A percentile compares a stretch with the other conserved stretches of the same genome.
Conservation (phyloP, 2,888 invertebrate species). For the Vandiemenella viatica region DNA sequence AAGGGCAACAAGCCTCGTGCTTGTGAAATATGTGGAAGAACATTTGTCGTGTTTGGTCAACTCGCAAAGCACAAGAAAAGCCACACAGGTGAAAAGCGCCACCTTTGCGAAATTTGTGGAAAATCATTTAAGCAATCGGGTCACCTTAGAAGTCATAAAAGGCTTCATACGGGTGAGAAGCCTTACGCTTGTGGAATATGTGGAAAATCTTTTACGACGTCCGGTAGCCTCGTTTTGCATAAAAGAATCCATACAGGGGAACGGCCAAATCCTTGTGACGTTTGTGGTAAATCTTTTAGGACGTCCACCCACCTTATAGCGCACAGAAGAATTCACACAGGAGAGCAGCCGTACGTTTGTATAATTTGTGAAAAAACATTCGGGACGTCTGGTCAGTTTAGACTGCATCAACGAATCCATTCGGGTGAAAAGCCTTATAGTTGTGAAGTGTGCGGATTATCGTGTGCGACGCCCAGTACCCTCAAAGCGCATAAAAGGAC, state of each 20-base stretch:
- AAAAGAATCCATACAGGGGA: conserved; percentile 13
- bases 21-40: conserved; percentile 22
- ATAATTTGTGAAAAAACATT: not conserved
- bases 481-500: not conserved
- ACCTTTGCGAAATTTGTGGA: conserved; percentile 11
- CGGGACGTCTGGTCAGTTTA: not conserved
- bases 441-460: not conserved
- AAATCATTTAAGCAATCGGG: conserved; percentile 12
- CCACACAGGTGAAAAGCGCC: conserved; percentile 12
- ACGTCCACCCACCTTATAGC: conserved; percentile 12
- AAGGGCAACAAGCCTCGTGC: conserved; percentile 5
- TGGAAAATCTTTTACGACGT: conserved; percentile 13
- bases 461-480: not conserved
- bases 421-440: not conserved
- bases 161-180: conserved; percentile 11
- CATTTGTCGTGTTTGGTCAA: conserved; percentile 12
- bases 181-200: conserved; percentile 11
- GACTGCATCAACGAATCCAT: not conserved
- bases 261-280: conserved; percentile 11
- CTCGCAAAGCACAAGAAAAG: conserved; percentile 10
- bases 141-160: conserved; percentile 12
- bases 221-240: conserved; percentile 12
- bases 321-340: not conserved
- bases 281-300: conserved; percentile 12
- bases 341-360: not conserved